Percentiles rank a stretch among this genome's conserved stretches.
These are phyloP conservation scores for Calcarius lapponicus DNA, from an alignment of 2,797 vertebrate genomes.

Conservation along the genomic window DNA sequence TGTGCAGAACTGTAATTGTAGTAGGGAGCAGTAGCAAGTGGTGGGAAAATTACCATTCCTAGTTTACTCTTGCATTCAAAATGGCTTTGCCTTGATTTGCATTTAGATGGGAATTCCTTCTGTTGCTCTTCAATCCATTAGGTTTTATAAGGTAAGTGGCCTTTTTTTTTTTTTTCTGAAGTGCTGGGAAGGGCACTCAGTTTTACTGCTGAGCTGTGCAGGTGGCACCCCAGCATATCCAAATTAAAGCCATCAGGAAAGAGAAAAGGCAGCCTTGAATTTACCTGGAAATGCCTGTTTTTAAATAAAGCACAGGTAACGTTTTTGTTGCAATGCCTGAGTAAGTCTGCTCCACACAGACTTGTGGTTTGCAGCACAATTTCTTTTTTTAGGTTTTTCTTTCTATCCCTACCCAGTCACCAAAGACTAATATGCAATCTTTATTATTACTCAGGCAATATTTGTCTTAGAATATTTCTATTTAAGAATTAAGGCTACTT, in stretches of 20 bases:
- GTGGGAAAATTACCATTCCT: constrained; percentile 67
- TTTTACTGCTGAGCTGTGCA: neutral
- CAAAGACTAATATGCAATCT: neutral
- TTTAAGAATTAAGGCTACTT: neutral
- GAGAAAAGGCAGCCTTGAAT: neutral
- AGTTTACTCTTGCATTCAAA: constrained; percentile 55
- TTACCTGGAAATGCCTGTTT: neutral
- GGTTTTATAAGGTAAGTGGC: constrained; percentile 41
- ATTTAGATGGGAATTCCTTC: constrained; percentile 82
- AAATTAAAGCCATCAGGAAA: neutral
- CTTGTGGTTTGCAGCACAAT: neutral
- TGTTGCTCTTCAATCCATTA: constrained; percentile 64
- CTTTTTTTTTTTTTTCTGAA: neutral
- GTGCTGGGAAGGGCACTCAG: constrained; percentile 52
- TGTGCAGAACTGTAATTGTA: constrained; percentile 22
- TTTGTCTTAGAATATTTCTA: neutral
- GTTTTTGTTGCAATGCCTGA: neutral
- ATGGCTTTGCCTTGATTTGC: constrained; percentile 70
- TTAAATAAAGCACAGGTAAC: constrained; percentile 13
- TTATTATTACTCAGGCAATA: neutral
- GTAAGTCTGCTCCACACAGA: neutral
- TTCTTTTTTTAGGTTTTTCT: neutral
- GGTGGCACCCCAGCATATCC: neutral
- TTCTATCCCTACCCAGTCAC: neutral
- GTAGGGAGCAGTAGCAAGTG: constrained; percentile 6